Evolutionary conservation across 2,113 vertebrate genomes (phyloP), one percentile per base, ranked within the genome.

Genomic region (Hippopotamus amphibius): DNA sequence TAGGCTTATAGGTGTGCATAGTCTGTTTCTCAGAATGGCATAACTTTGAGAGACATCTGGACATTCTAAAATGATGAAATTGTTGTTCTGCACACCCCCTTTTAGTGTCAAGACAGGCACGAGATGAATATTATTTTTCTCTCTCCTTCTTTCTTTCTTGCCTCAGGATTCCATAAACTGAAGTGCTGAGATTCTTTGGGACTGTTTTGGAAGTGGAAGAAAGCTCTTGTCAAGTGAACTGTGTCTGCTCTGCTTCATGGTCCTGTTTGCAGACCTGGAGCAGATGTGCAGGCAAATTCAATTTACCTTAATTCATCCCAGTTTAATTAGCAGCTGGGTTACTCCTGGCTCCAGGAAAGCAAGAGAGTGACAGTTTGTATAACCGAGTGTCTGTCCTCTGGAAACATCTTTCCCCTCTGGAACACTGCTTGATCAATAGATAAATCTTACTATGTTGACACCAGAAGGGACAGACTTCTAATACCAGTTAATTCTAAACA

Each of bases 271-370:
- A 98, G 97, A 95, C 87, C 97, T 96, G 74, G 53, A 97, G 74
- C 97, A 98, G 97, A 97, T 97, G 97, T 97, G 98, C 96, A 98
- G 90, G 98, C 97, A 98, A 98, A 98, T 98, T 98, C 98, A 98
- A 98, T 98, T 98, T 98, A 98, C 98, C 98, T 98, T 98, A 98
- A 98, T 98, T 98, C 97, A 97, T 98, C 98, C 98, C 97, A 96
- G 98, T 98, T 98, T 99, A 99, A 98, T 99, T 98, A 99, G 98
- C 98, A 98, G 98, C 98, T 98, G 98, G 97, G 98, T 98, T 98
- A 93, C 97, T 98, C 96, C 97, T 98, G 98, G 98, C 98, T 98
- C 97, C 96, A 98, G 97, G 97, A 99, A 97, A 95, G 61, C 84
- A 79, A 71, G 85, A 97, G 59, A 94, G 50, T 93, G 96, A 97